Conservation (phyloP, 2,888 invertebrate genomes). For the Drosophila silvestris region DNA sequence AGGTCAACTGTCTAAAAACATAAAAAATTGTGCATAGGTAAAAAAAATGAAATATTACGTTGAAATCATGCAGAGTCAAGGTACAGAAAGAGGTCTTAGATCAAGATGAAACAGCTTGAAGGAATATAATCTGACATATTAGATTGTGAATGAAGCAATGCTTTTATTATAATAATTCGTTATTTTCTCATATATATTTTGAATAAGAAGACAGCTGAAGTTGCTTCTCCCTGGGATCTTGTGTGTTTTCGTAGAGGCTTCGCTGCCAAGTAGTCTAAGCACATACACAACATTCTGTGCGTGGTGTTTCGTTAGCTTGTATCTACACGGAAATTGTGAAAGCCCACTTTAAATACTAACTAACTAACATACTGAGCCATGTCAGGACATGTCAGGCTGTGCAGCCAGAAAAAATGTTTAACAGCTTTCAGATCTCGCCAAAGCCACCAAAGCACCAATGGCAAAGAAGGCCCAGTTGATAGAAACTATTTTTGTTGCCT, state of each 20-base stretch:
- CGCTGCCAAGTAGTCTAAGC: neutral
- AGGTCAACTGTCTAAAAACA: constrained; percentile 30
- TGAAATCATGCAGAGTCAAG: constrained; percentile 18
- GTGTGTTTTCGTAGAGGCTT: neutral
- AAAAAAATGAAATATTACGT: neutral
- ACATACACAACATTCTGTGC: neutral
- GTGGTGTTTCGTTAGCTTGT: neutral
- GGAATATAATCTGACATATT: neutral
- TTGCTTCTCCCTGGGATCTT: neutral
- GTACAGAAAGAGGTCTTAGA: constrained; percentile 14
- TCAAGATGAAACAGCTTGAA: constrained; percentile 18
- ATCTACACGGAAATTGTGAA: constrained; percentile 61
- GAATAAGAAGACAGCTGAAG: neutral
- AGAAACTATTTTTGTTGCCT: constrained; percentile 33
- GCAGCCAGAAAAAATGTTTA: constrained; percentile 45
- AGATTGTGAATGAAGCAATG: constrained; percentile 1
- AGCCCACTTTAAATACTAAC: constrained; percentile 55
- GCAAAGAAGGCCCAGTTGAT: constrained; percentile 19
- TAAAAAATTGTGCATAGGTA: constrained; percentile 1
- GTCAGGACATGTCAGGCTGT: constrained; percentile 20
- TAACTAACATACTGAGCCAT: constrained; percentile 25
- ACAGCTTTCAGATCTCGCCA: constrained; percentile 51
- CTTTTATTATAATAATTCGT: neutral
- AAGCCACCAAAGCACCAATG: constrained; percentile 35
- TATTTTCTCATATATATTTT: neutral